phyloP scores from a whole-genome alignment of 1,140 invertebrate genomes.

The Eurosta solidaginis region DNA sequence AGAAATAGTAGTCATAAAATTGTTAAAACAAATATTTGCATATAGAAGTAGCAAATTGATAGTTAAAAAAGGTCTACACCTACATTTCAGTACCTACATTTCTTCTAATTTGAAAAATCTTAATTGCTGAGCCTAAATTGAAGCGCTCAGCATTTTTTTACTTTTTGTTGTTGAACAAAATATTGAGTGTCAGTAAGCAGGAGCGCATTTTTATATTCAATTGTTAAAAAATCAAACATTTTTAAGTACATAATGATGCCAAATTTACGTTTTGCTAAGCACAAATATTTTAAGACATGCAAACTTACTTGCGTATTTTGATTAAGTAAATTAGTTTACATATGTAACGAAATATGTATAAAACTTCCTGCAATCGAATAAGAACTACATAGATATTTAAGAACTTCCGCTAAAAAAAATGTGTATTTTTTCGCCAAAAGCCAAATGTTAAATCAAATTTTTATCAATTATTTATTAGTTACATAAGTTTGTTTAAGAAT shows the following conservation, averaged over 20 bases:
- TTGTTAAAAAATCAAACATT: no score
- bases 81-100: background rate
- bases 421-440: background rate
- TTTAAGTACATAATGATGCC: background rate
- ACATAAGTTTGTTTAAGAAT: background rate
- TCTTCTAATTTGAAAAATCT: background rate
- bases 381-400: background rate
- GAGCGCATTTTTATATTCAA: no score
- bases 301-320: no score
- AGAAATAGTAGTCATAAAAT: background rate
- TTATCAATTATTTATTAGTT: background rate
- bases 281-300: no score
- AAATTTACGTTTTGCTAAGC: conserved; percentile 1
- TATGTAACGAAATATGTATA: no score
- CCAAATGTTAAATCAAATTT: background rate
- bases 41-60: background rate
- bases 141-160: no score
- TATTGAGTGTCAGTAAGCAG: no score
- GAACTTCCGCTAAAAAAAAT: background rate
- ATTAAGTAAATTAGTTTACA: background rate
- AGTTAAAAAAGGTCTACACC: background rate
- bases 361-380: background rate
- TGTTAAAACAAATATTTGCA: background rate
- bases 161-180: no score
- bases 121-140: background rate